Conservation (phyloP, 2,797 vertebrate species). For the Gambelia wislizenii region DNA sequence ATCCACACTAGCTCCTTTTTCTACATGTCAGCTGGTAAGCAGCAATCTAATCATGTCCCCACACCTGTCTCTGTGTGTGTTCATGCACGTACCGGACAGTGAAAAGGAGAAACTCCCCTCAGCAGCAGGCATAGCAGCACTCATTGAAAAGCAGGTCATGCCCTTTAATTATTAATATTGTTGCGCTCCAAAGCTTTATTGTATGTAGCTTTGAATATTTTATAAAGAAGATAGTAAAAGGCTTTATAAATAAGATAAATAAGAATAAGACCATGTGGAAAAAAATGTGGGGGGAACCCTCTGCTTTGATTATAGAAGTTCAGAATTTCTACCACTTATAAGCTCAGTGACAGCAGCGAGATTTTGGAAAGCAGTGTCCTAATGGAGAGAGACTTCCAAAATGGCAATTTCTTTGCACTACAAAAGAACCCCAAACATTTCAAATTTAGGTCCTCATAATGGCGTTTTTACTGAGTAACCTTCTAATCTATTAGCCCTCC, state of each 20-base stretch:
- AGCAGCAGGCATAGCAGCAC: background rate
- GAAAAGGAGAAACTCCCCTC: background rate
- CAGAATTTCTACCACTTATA: background rate
- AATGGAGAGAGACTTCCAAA: background rate
- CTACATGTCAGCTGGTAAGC: background rate
- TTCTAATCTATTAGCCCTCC: background rate
- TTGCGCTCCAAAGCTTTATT: background rate
- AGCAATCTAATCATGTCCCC: background rate
- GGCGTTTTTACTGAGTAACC: background rate
- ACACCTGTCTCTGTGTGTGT: background rate
- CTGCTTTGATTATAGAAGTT: background rate
- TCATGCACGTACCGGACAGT: background rate
- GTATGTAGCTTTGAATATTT: background rate
- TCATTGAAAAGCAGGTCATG: background rate
- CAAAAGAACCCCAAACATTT: background rate
- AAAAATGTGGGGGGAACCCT: background rate
- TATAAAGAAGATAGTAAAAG: background rate
- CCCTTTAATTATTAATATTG: background rate
- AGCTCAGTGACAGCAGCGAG: background rate
- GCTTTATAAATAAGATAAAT: conserved; percentile 9
- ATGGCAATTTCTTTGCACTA: background rate
- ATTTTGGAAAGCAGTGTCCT: background rate
- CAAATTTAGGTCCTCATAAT: background rate
- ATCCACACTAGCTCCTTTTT: background rate
- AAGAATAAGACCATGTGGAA: too few relatives aligned